These are phyloP conservation scores for Lasioglossum albipes DNA, from an alignment of 1,140 invertebrate genomes.

Conservation along the genomic window DNA sequence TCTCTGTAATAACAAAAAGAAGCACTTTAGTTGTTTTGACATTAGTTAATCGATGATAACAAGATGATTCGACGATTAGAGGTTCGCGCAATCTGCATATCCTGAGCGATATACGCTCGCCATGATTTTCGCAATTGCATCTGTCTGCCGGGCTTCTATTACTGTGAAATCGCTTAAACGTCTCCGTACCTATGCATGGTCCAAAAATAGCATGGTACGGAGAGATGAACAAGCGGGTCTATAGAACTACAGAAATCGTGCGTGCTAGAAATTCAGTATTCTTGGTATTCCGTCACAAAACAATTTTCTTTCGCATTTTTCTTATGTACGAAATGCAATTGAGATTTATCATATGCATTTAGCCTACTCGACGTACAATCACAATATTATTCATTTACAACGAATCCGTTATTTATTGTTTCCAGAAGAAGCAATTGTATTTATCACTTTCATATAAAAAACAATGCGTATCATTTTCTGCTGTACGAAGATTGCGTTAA, in stretches of 20 bases:
- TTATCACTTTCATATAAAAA: background rate
- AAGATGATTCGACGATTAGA: background rate
- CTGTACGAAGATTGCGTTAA: background rate
- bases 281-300: background rate
- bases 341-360: background rate
- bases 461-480: background rate
- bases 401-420: background rate
- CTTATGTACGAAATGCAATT: background rate
- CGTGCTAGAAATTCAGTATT: conserved; percentile 36
- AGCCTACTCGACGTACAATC: background rate
- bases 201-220: conserved; percentile 38
- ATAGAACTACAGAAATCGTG: conserved; percentile 37
- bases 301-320: background rate
- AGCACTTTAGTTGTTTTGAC: background rate
- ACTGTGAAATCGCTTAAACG: conserved; percentile 43
- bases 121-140: conserved; percentile 44
- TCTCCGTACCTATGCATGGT: conserved; percentile 33
- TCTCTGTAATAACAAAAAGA: no score
- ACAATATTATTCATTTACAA: no score
- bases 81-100: background rate
- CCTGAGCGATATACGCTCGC: conserved; percentile 2
- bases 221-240: conserved; percentile 39
- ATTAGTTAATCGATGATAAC: background rate
- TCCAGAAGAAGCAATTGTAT: no score
- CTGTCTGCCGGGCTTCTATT: conserved; percentile 35